phyloP scores from a whole-genome alignment of 2,888 invertebrate genomes.

The Cantharis nigra region DNA sequence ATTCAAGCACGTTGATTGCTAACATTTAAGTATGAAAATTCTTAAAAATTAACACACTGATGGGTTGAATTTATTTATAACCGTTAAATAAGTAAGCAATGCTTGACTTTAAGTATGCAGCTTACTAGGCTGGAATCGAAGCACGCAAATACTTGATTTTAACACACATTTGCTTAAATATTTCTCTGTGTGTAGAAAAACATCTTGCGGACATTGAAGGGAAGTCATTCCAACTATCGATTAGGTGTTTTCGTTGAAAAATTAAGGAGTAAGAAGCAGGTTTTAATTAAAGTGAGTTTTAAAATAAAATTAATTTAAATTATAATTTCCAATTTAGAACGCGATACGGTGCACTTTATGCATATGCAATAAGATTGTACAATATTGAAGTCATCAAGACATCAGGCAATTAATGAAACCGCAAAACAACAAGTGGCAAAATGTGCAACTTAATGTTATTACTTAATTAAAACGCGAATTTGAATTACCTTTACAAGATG shows the following conservation, averaged over 20 bases:
- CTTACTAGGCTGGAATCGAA: too few relatives aligned
- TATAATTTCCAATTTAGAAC: conserved; percentile 39
- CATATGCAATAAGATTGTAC: conserved; percentile 42
- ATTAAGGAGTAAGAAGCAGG: not conserved
- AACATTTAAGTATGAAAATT: too few relatives aligned
- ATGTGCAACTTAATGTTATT: conserved; percentile 47
- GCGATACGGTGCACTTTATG: conserved; percentile 41
- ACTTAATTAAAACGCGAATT: conserved; percentile 54
- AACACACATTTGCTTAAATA: too few relatives aligned
- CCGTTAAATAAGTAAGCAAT: too few relatives aligned
- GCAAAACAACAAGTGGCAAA: conserved; percentile 45
- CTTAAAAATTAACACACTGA: too few relatives aligned
- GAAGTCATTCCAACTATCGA: not conserved
- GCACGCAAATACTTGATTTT: too few relatives aligned
- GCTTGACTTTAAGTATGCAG: too few relatives aligned
- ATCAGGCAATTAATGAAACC: conserved; percentile 36
- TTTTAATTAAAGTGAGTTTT: not conserved
- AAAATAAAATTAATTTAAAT: conserved; percentile 38
- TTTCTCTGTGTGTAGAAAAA: too few relatives aligned
- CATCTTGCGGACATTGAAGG: not conserved
- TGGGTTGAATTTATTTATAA: too few relatives aligned
- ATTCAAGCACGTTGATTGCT: too few relatives aligned
- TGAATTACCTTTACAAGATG: conserved; percentile 51
- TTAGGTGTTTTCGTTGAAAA: not conserved
- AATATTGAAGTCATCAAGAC: conserved; percentile 30